Base-by-base conservation (phyloP, 2,113 vertebrate species). In the Myotis brandtii region DNA sequence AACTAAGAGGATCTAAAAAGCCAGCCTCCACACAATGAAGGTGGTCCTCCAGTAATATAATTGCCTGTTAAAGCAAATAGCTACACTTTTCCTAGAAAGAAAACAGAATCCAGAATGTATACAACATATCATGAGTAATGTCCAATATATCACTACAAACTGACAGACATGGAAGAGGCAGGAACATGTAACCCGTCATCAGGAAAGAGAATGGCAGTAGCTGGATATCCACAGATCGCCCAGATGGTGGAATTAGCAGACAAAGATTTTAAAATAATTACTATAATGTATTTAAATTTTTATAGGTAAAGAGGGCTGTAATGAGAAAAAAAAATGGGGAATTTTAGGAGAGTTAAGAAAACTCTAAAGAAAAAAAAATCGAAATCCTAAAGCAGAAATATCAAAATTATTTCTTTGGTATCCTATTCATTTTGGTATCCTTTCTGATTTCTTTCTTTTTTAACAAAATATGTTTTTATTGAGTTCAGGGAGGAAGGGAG, bases 211-310 rank as follows among this genome's bases (percentile, higher is more conserved):
- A 76, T 37, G 52, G 11, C 27, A n/a, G 32, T 86, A 64, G n/a
- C 48, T 86, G 11, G 91, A 88, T 30, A 94, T 52, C 32, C 76
- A 52, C 18, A n/a, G 56, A 18, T 91, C 40, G 83, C 13, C 77
- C 54, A 67, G n/a, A 48, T 94, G 27, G 77, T 94, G 46, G 16
- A 81, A 79, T 79, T 97, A 83, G 18, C 17, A 81, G 52, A 73
- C 4, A 83, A 89, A 17, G 64, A 72, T 54, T 93, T 84, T 76
- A 90, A 94, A 90, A 70, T 67, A 87, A 75, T 21, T 43, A 69
- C 20, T 82, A 20, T 80, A 69, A 92, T 81, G 13, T 80, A 17
- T 84, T 72, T 77, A 40, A 82, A 92, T 18, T 20, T 75, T 48
- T 87, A 17, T 77, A 37, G 27, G 16, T 54, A 91, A 88, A n/a